phyloP scores from a whole-genome alignment of 1,140 invertebrate genomes.

The Camponotus floridanus region DNA sequence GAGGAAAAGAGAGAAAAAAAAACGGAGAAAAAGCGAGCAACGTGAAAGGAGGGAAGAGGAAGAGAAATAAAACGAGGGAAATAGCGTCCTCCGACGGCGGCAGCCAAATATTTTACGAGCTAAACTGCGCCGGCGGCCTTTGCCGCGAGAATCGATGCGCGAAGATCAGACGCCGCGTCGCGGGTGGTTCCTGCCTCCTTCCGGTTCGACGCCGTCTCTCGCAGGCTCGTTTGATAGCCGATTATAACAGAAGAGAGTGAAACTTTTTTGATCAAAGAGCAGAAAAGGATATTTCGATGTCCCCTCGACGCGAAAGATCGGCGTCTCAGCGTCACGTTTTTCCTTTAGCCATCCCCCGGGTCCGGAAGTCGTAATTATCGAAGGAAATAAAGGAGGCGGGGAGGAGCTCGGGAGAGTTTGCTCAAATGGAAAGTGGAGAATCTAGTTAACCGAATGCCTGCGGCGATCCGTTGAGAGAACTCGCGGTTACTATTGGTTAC shows the following conservation, averaged over 20 bases:
- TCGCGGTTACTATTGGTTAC: constrained; percentile 7
- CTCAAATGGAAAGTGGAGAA: constrained; percentile 65
- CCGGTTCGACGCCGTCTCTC: not conserved
- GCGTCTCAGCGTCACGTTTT: not conserved
- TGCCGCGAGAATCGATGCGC: constrained; percentile 68
- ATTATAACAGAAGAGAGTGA: constrained; percentile 67
- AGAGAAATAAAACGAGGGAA: constrained; percentile 8
- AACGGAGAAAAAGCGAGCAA: not conserved
- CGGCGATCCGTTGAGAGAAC: constrained; percentile 44
- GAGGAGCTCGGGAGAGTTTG: constrained; percentile 36
- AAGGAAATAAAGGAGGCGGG: constrained; percentile 31
- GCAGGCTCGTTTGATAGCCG: constrained; percentile 31
- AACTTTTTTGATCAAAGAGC: constrained; percentile 58
- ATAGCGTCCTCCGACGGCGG: constrained; percentile 76
- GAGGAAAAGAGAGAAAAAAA: constrained; percentile 1
- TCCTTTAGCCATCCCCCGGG: not conserved
- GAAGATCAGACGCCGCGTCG: constrained; percentile 65
- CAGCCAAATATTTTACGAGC: constrained; percentile 82
- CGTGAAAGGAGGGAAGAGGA: not conserved
- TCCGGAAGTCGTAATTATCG: constrained; percentile 64
- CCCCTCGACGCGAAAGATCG: constrained; percentile 38
- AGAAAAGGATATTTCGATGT: constrained; percentile 62
- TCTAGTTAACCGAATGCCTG: constrained; percentile 50
- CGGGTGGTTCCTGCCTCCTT: constrained; percentile 20
- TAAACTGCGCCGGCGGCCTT: constrained; percentile 75